phyloP scores from a whole-genome alignment of 2,797 vertebrate genomes.

The Poecilia gillii region DNA sequence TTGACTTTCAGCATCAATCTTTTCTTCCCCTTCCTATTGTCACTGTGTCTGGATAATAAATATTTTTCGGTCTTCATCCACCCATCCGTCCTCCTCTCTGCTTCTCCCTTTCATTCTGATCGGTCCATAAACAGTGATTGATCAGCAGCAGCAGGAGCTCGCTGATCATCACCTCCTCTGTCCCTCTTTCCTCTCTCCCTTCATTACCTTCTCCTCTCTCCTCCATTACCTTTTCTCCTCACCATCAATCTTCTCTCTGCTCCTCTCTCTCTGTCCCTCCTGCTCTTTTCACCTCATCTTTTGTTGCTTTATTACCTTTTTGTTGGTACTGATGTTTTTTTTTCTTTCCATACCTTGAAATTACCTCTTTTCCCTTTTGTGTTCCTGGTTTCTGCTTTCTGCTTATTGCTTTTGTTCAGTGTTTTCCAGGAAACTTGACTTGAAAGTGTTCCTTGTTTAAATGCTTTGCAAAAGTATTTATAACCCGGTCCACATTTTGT shows the following conservation, averaged over 20 bases:
- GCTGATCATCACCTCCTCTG: conserved; percentile 48
- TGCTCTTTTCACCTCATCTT: conserved; percentile 15
- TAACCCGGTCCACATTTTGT: not conserved
- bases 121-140: conserved; percentile 62
- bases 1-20: conserved; percentile 30
- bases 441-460: not conserved
- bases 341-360: not conserved
- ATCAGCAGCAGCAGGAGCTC: conserved; percentile 53
- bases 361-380: not conserved
- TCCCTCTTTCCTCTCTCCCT: conserved; percentile 32
- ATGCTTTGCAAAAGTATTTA: not conserved
- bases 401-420: not conserved
- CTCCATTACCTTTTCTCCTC: conserved; percentile 48
- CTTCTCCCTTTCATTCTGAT: conserved; percentile 36
- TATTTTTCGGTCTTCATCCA: conserved; percentile 25
- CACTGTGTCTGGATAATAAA: conserved; percentile 27
- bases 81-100: conserved; percentile 9
- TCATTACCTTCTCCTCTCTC: conserved; percentile 48
- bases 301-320: conserved; percentile 13
- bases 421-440: not conserved
- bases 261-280: conserved; percentile 4
- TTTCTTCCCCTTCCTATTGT: conserved; percentile 24
- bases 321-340: not conserved
- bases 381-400: too few species aligned
- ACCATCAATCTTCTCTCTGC: conserved; percentile 43